Evolutionary conservation across 2,113 vertebrate species (phyloP).

Genomic region (Dendrocopos noguchii): DNA sequence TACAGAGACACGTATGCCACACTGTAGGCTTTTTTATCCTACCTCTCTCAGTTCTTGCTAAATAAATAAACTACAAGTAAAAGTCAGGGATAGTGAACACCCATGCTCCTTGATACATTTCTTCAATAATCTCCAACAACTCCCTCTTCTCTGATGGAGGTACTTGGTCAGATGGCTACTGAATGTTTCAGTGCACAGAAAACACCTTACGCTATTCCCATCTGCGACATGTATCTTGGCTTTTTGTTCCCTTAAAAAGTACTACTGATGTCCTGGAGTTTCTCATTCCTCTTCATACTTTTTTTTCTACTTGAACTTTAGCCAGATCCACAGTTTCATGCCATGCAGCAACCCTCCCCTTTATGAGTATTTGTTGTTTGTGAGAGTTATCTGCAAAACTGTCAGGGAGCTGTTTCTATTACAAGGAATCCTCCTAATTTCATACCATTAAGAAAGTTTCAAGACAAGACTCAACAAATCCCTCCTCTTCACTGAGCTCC

Average conservation of each 20-base stretch:
- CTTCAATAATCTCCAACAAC: neutral
- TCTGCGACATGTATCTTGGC: neutral
- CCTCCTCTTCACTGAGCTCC: neutral
- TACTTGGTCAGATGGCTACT: neutral
- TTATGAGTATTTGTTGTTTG: neutral
- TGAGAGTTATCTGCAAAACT: neutral
- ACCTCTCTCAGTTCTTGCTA: neutral
- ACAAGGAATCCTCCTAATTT: constrained; percentile 38
- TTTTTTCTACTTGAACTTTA: neutral
- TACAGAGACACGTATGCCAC: neutral
- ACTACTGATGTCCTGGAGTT: neutral
- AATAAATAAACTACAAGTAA: neutral
- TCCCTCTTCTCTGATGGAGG: neutral
- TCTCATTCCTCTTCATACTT: accelerated
- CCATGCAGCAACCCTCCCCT: neutral
- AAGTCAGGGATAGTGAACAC: neutral
- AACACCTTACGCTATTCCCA: neutral
- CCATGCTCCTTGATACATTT: neutral
- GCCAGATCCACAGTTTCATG: neutral
- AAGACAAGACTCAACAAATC: constrained; percentile 43
- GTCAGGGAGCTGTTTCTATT: neutral
- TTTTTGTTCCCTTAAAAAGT: neutral
- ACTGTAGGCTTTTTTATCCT: neutral
- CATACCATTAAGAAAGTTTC: constrained; percentile 7
- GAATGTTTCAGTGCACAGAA: neutral